phyloP scores from a whole-genome alignment of 2,113 vertebrate genomes.

The Furnarius figulus region DNA sequence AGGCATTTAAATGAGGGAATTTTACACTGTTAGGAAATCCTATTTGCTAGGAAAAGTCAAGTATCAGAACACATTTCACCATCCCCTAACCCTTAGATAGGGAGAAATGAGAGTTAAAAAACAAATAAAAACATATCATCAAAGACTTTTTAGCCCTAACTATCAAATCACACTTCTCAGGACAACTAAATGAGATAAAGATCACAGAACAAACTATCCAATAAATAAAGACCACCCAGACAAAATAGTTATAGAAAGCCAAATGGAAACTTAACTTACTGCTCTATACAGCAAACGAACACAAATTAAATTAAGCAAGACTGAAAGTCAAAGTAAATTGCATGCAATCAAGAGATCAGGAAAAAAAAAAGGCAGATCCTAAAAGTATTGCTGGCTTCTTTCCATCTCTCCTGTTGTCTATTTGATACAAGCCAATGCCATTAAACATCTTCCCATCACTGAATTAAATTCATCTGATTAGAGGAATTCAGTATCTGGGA shows the following conservation, averaged over 20 bases:
- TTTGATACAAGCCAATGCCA: not conserved
- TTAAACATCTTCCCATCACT: not conserved
- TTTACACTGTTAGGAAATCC: not conserved
- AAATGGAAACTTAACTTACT: not conserved
- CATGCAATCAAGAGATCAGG: not conserved
- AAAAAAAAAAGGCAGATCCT: not conserved
- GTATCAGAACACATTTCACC: not conserved
- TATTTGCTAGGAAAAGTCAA: not conserved
- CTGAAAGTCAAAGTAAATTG: slow-evolving; percentile 27
- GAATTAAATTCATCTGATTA: slow-evolving; percentile 3
- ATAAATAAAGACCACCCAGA: not conserved
- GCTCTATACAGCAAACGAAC: not conserved
- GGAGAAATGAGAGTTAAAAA: not conserved
- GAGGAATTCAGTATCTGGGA: not conserved
- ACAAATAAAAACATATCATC: not conserved
- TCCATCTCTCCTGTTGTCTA: not conserved
- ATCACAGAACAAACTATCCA: not conserved
- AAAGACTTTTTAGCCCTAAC: not conserved
- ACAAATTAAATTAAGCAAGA: slow-evolving; percentile 5
- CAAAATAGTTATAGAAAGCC: not conserved
- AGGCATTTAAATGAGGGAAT: not conserved
- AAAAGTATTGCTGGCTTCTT: slow-evolving; percentile 12
- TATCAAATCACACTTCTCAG: not conserved
- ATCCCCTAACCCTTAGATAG: not conserved
- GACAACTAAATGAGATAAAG: not conserved